Evolutionary conservation across 2,797 vertebrate species (phyloP), one percentile per base, ranked within the genome.

Genomic region (Potorous gilbertii): DNA sequence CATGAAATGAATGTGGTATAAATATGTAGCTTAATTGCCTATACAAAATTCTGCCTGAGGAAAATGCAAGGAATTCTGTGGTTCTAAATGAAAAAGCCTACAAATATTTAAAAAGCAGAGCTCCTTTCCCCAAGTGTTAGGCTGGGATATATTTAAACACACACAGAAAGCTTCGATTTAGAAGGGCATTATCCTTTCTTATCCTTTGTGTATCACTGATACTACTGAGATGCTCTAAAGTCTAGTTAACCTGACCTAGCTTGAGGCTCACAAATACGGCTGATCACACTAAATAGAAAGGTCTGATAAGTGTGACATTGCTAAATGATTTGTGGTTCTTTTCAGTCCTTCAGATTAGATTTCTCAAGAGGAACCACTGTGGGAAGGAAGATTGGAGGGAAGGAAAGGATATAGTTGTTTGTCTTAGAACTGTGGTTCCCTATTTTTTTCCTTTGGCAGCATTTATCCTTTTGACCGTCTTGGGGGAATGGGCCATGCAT

Each of bases 21-120:
- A 93, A 91, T 97, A 95, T 50, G 62, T 91, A 90, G 54, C 81
- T 56, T 81, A 95, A 87, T 9, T 24, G 93, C 94, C 62, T 31
- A 74, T 29, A 87, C 21, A 95, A 96, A 95, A 92, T 93, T 56
- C 74, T 90, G 52, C 54, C 54, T 55, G 55, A 93, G 92, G 54
- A 91, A 94, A 92, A 94, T 13, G 0, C 29, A 91, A 59, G 50
- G 87, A 95, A 94, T 93, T 62, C 91, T 92, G 55, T 56, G 92
- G 0, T 24, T 66, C 74, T 50, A 50, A 87, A n/a, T 87, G 74
- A 87, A 87, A 87, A 87, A 87, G 40, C 24, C 40, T 87, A 46
- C 24, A 87, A 87, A 87, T 10, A 87, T 87, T 87, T 87, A 46
- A 87, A 28, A 87, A 87, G 40, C 40, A 87, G 40, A 87, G 74